Evolutionary conservation across 2,797 vertebrate species (phyloP), one percentile per base, ranked within the genome.

Genomic region (Chrosomus eos): DNA sequence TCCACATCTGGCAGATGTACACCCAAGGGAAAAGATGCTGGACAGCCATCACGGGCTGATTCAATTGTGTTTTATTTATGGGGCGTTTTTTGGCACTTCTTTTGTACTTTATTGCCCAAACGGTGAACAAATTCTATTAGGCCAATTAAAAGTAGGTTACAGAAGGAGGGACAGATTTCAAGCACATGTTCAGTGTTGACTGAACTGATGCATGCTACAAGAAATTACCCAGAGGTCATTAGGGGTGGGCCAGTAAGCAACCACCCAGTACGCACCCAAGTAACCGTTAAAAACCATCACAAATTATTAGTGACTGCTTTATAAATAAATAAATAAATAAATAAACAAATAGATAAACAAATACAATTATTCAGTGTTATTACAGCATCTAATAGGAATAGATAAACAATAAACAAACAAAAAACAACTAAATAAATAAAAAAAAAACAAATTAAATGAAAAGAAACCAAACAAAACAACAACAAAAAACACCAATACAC

Each of bases 51-150:
- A 82, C 86, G 75, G 14, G 74, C 28, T 68, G 48, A 38, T 78
- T 82, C 55, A 73, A 91, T 88, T 77, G 36, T 86, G 71, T 85
- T 87, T 77, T 74, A 58, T 45, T 89, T 84, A 88, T 85, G 91
- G 43, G 7, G 53, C 18, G 38, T 87, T 62, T 45, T 88, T 72
- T 78, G 81, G 70, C 67, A 81, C 83, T 74, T 60, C 70, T 81
- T 87, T 85, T 60, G 60, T 73, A 36, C 16, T 43, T 58, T 38
- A 62, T 60, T 55, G 31, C 81, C 87, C 81, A 79, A 77, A 88
- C 70, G 60, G 36, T 83, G 70, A 83, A 84, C 80, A 88, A 83
- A 89, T 87, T 77, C 28, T 81, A 88, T 90, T 87, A 88, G 70
- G 73, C 8, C 77, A 85, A 85, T 89, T 85, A 80, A 80, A 80